These are phyloP conservation scores for Ectemnius continuus DNA, from an alignment of 2,888 invertebrate genomes.

Conservation along the genomic window DNA sequence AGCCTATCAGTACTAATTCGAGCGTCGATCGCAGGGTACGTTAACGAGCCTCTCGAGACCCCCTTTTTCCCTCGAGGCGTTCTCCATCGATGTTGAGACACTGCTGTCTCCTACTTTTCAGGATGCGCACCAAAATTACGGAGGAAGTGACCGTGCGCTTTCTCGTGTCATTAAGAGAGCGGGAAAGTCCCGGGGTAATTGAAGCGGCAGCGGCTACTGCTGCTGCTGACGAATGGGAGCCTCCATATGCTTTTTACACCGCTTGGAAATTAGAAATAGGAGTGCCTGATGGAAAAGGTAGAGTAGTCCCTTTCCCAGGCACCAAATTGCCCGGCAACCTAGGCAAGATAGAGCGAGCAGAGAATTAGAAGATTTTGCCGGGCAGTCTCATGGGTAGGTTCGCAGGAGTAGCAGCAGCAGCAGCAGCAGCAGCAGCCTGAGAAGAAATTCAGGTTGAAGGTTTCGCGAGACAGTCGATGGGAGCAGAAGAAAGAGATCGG, in stretches of 20 bases:
- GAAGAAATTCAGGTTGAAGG: slow-evolving; percentile 26
- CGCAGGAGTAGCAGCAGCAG: background rate
- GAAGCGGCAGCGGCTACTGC: background rate
- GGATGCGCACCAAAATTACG: slow-evolving; percentile 3
- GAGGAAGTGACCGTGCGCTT: slow-evolving; percentile 7
- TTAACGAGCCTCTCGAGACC: slow-evolving; percentile 55
- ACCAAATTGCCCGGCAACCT: background rate
- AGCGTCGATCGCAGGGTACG: slow-evolving; percentile 51
- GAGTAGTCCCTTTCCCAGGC: slow-evolving; percentile 23
- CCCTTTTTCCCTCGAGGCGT: background rate
- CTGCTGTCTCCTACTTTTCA: background rate
- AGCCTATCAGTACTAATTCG: slow-evolving; percentile 44
- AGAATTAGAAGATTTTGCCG: no score
- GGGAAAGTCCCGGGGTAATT: background rate
- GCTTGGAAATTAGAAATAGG: slow-evolving; percentile 1
- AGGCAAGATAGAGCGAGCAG: background rate
- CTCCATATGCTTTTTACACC: background rate
- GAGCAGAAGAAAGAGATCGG: slow-evolving; percentile 54
- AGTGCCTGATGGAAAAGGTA: background rate
- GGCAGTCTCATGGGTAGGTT: background rate
- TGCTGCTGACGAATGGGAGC: background rate
- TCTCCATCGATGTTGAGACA: background rate
- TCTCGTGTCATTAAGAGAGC: background rate
- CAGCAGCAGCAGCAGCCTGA: slow-evolving; percentile 10
- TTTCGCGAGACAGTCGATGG: slow-evolving; percentile 57